Evolutionary conservation across 2,113 vertebrate genomes (phyloP).

Genomic region (Lethenteron camtschaticum): DNA sequence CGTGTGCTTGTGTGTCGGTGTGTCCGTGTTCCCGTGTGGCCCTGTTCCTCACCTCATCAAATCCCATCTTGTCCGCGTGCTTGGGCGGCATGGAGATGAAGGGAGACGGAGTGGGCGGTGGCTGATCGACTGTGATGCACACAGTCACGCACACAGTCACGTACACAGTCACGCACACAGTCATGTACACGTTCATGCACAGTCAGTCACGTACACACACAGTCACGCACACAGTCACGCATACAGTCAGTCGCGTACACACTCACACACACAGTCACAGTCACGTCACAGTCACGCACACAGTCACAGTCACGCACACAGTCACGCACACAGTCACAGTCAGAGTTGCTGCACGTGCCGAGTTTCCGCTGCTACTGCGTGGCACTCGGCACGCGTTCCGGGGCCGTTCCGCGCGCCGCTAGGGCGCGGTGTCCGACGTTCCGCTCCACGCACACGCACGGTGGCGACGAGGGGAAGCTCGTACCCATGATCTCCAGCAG

Average conservation of each 20-base stretch:
- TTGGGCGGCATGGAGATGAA: conserved; percentile 26
- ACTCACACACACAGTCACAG: no score
- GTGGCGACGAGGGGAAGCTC: conserved; percentile 7
- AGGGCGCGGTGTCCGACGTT: no score
- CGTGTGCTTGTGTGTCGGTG: not conserved
- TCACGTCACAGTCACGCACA: no score
- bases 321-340: not conserved
- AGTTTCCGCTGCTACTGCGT: no score
- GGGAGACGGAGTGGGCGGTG: conserved; percentile 32
- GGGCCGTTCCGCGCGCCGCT: no score
- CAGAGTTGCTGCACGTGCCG: no score
- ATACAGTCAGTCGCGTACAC: no score
- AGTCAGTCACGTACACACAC: not conserved
- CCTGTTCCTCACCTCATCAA: conserved; percentile 41
- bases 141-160: not conserved
- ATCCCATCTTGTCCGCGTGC: conserved; percentile 47
- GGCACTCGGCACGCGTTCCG: no score
- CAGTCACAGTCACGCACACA: not conserved
- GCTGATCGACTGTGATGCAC: conserved; percentile 29
- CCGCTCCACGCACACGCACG: no score
- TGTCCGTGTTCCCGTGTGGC: not conserved
- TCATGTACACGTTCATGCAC: not conserved
- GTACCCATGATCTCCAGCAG: conserved; percentile 61
- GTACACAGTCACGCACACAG: not conserved
- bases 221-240: not conserved